These are phyloP conservation scores for Dryobates pubescens DNA, from an alignment of 2,797 vertebrate species.

Conservation along the genomic window DNA sequence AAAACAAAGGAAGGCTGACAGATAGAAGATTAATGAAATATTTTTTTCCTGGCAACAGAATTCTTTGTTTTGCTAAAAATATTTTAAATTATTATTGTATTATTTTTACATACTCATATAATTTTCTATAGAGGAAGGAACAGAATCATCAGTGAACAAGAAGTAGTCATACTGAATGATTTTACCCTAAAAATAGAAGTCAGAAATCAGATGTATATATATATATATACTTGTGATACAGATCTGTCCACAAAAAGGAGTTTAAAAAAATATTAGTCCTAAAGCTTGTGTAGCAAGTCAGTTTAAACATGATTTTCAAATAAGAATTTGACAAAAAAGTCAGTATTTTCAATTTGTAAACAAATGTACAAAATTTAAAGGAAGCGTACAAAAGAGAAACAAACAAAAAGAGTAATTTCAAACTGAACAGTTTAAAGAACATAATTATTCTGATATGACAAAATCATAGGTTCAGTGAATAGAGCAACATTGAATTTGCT, in stretches of 20 bases:
- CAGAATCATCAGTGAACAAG: background rate
- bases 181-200: background rate
- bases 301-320: background rate
- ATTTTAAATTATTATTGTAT: background rate
- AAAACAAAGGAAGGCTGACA: conserved; percentile 15
- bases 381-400: background rate
- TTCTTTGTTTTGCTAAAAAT: background rate
- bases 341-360: background rate
- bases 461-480: background rate
- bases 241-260: background rate
- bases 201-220: background rate
- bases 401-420: background rate
- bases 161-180: background rate
- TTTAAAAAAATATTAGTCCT: background rate
- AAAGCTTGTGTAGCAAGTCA: background rate
- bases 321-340: fast-evolving
- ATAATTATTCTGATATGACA: background rate
- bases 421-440: background rate
- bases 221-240: background rate
- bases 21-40: background rate
- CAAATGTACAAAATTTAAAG: background rate
- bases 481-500: background rate
- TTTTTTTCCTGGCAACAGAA: background rate
- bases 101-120: background rate
- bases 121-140: background rate